These are phyloP conservation scores for Euleptes europaea DNA, from an alignment of 2,113 vertebrate genomes.

Conservation along the genomic window DNA sequence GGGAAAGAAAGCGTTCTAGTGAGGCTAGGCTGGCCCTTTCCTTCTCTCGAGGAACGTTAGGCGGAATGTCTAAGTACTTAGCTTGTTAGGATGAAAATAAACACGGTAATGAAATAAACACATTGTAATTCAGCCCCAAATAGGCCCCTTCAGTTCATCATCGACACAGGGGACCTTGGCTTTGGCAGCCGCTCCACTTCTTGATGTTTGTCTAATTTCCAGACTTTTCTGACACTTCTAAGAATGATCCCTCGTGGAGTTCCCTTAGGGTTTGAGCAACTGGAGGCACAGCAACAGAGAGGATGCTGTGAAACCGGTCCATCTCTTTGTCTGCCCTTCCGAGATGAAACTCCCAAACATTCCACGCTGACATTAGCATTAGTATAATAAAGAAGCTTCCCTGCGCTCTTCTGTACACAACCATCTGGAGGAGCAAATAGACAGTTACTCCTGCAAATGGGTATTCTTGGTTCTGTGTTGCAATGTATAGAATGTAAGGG, in stretches of 20 bases:
- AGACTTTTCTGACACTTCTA: not conserved
- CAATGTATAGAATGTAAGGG: not conserved
- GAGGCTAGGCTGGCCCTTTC: not conserved
- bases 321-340: not conserved
- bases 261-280: constrained; percentile 5
- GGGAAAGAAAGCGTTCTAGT: not conserved
- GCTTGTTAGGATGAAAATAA: constrained; percentile 32
- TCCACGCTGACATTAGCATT: not conserved
- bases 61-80: constrained; percentile 24
- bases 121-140: constrained; percentile 28
- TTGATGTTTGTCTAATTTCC: constrained; percentile 3
- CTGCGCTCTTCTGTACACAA: not conserved
- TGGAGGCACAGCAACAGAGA: not conserved
- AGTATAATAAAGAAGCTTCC: not conserved
- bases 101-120: constrained; percentile 39
- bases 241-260: not conserved
- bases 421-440: not conserved
- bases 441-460: not conserved
- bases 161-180: constrained; percentile 8
- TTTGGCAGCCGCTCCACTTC: not conserved
- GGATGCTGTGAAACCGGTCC: not conserved
- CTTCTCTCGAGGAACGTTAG: constrained; percentile 12
- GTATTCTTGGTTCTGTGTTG: not conserved
- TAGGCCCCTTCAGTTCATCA: constrained; percentile 14
- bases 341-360: not conserved